phyloP scores from a whole-genome alignment of 2,113 vertebrate genomes.

The Pleuronectes platessa region DNA sequence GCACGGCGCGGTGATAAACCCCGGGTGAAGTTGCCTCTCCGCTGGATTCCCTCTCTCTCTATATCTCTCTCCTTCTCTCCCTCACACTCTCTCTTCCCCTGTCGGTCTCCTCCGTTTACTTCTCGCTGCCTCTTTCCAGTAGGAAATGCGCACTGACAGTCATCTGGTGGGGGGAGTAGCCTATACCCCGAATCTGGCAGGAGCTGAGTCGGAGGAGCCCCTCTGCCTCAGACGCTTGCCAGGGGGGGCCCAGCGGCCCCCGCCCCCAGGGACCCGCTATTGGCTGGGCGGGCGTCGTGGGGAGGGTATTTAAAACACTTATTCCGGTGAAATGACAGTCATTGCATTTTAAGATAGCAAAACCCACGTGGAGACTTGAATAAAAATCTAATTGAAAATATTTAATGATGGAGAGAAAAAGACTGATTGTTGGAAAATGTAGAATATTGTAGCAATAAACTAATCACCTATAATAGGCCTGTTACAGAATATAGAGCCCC shows the following conservation, averaged over 20 bases:
- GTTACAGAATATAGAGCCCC: background rate
- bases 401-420: constrained; percentile 8
- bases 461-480: background rate
- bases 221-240: constrained; percentile 52
- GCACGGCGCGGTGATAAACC: constrained; percentile 56
- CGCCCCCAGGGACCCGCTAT: constrained; percentile 65
- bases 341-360: constrained; percentile 22
- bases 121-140: constrained; percentile 64
- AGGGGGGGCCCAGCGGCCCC: constrained; percentile 38
- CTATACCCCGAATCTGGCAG: constrained; percentile 60
- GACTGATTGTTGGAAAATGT: background rate
- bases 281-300: constrained; percentile 65
- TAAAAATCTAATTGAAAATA: background rate
- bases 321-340: constrained; percentile 44
- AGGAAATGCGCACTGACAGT: constrained; percentile 76
- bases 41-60: constrained; percentile 47
- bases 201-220: constrained; percentile 60
- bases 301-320: constrained; percentile 60
- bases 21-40: constrained; percentile 62
- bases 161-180: constrained; percentile 64
- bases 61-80: constrained; percentile 45
- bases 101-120: constrained; percentile 50
- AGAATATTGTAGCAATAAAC: background rate
- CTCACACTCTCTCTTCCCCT: constrained; percentile 30
- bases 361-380: background rate